Base-by-base conservation (phyloP, 2,888 invertebrate genomes). In the Lochmaea capreae region DNA sequence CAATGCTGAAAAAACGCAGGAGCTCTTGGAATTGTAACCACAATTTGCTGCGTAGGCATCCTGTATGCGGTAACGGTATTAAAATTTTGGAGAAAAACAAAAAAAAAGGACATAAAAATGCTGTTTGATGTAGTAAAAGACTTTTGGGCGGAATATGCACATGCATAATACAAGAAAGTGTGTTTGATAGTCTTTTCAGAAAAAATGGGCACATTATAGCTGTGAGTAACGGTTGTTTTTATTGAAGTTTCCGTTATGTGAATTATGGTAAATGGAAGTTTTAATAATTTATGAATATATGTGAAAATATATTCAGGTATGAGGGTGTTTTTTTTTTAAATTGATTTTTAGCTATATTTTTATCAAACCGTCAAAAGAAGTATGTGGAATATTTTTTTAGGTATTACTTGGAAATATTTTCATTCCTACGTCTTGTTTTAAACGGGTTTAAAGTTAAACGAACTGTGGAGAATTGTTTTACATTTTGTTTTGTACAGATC, bases 91-190 rank as follows among this genome's bases (percentile, higher is more conserved):
- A 42, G 43, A 67, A 67, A 67, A 67, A 59, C n/a, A n/a, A 67
- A 58, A 42, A 67, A 42, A 11, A 43, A 42, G 67, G 43, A 26
- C 46, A 67, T 67, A 67, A 67, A 67, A 67, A 59, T 59, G 58
- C 43, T 8, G 67, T 59, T 58, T 67, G 59, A 67, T 59, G 59
- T 67, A n/a, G 59, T 49, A 46, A 67, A 59, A 67, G 59, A 43
- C 16, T 43, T 49, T 67, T 46, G n/a, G 59, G n/a, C 18, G 46
- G n/a, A 43, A 59, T 59, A 67, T 67, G 67, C 49, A 67, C 67
- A 67, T 67, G 59, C 67, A 59, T 67, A 67, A 67, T 67, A 59
- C 43, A 67, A 59, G 67, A 46, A 67, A 59, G 46, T 26, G 46
- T 58, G 46, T 52, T 67, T 67, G 39, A 43, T 63, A 63, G 22